Base-by-base conservation (phyloP, 2,888 invertebrate genomes). In the Venusia cambrica region DNA sequence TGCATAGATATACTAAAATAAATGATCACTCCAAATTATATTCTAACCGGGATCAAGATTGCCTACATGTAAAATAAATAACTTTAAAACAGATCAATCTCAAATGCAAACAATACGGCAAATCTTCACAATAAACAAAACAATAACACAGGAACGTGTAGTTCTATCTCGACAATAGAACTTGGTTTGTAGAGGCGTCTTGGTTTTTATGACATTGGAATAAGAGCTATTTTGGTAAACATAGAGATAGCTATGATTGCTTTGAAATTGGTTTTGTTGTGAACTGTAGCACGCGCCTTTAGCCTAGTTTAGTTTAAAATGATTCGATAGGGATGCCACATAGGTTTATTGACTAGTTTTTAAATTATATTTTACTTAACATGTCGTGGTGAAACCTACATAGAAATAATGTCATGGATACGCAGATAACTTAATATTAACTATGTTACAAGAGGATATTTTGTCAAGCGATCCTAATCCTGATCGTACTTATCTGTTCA, bases 51-150 rank as follows among this genome's bases (percentile, higher is more conserved):
- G 10, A n/a, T n/a, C 10, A 21, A 16, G 13, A 20, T 17, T n/a
- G n/a, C n/a, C n/a, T n/a, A 28, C 14, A 9, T 12, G 6, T 11
- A 13, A 15, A 9, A 17, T 42, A 49, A 45, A 50, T 47, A 50
- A 52, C 49, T 45, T 49, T 34, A 42, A 53, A 39, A 15, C 9
- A 45, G 38, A 45, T 47, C 45, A 45, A 44, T 48, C 45, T 45
- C 17, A 16, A 39, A 45, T 19, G 11, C 57, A 62, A 64, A 70
- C 62, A 64, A 57, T 55, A 61, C 56, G 51, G 59, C 61, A 64
- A 71, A 79, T 73, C 73, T 72, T 67, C 67, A 72, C 64, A 57
- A 66, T 67, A 70, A 78, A 79, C 74, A 73, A 72, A 73, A 71
- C 66, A 68, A 70, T 67, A 67, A 8, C 25, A 30, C 68, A 60